Base-by-base conservation (phyloP, 2,888 invertebrate species). In the Pollenia griseotomentosa region DNA sequence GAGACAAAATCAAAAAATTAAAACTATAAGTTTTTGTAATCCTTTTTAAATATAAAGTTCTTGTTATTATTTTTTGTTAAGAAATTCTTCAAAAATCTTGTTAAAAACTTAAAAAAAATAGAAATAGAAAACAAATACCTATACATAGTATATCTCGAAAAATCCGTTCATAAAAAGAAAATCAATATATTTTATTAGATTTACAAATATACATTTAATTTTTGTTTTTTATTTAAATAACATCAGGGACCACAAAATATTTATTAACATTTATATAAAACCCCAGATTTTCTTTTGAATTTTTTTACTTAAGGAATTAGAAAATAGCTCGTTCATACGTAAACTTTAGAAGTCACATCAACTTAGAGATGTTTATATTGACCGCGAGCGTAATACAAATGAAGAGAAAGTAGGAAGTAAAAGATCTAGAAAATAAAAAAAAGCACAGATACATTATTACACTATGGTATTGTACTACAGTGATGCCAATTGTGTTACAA, bases 171-270 rank as follows among this genome's bases (percentile, higher is more conserved):
- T 73, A 14, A 77, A 71, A 71, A 71, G 83, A 86, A 86, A 83
- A 86, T 83, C 80, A 83, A 80, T 75, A 80, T 83, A 83, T 71
- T 86, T 83, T 80, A 85, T 57, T 83, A 83, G 70, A 83, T 57
- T 77, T 65, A 82, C 51, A 61, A 59, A 81, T 55, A 63, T 57
- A 55, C 19, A 48, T 57, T 59, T 61, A 19, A 46, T 46, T 80
- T 59, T 51, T 44, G 23, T 10, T 23, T 74, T 83, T 79, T 65
- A 46, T 79, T 86, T 59, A 59, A 78, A 68, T 68, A 82, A 83
- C 75, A 86, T 86, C 86, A 86, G 86, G 86, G 86, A 83, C 86
- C 86, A 86, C 83, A 80, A 83, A 82, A 83, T 63, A 78, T 75
- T 79, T 74, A 78, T 71, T 73, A 51, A 78, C 42, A 57, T 57